Evolutionary conservation across 2,113 vertebrate genomes (phyloP), one percentile per base, ranked within the genome.

Genomic region (Dipodomys spectabilis): DNA sequence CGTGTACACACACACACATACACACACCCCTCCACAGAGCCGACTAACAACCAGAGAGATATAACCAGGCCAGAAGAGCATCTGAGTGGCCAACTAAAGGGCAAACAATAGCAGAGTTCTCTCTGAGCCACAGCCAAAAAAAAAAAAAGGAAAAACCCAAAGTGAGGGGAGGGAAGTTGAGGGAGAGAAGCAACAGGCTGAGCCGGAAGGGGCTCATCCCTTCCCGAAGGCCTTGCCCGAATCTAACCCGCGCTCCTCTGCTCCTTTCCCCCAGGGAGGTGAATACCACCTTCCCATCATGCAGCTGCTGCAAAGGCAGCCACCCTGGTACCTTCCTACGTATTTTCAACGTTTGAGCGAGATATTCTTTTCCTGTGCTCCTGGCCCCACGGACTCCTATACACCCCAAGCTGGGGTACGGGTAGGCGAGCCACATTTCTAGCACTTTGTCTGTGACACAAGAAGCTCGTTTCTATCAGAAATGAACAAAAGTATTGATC

Each of bases 401-500:
- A 12, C 49, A 49, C 12, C 12, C 49, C 49, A 49, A 49, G 49
- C 1, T 49, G 49, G 49, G 23, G 30, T 30, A 32, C 20, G 10
- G 32, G 49, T 1, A 49, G 6, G 10, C 15, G 19, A 7, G 15
- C 15, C 11, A 19, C 60, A 60, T 75, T 39, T 12, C 73, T 67
- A 25, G 12, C 2, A 53, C 39, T 4, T 12, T 39, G 22, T 87
- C 30, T 69, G 35, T 57, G 82, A 53, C 93, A 85, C 75, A 30
- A 3, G 27, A 23, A 84, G 44, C 62, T 93, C 30, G 35, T 93
- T 90, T 86, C 78, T 69, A 93, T 91, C 67, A 69, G 83, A 89
- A 74, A 90, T 16, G 7, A 72, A 90, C n/a, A 81, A 67, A 44
- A 53, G 57, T 78, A 94, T 71, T 45, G 86, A 95, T 94, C 8